Base-by-base conservation (phyloP, 2,797 vertebrate species). In the Leptoclinus maculatus region DNA sequence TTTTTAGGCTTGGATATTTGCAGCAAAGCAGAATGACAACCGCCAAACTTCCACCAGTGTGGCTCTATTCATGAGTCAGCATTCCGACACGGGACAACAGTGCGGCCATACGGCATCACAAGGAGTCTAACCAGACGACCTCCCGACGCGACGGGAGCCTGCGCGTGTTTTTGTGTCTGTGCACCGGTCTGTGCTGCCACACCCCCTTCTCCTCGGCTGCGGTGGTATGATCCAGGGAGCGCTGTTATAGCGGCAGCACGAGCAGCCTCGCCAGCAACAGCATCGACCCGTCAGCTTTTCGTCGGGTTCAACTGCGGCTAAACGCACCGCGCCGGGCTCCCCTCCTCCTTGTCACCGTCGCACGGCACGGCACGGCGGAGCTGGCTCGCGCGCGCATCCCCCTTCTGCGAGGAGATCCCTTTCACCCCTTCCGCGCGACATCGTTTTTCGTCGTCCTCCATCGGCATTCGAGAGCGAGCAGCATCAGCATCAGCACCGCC, bases 191-290 rank as follows among this genome's bases (percentile, higher is more conserved):
- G 85, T 88, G 51, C 51, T 27, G 91, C 94, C 94, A 93, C 94
- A 93, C 93, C 93, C 94, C 95, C 95, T 92, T 76, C 89, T 89
- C 87, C 76, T 82, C 84, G 80, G 90, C 80, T 16, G 82, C 87
- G 92, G 91, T 96, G 95, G 95, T 96, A 95, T 74, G 90, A 92
- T 95, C 95, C 94, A 62, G 79, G 83, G 92, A 93, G 45, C 84
- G 90, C 93, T 92, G 94, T 93, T 95, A 92, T 91, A 94, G 93
- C 92, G 93, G 91, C 91, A 90, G 88, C 86, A 89, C 32, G 32
- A 32, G 32, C 32, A 92, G 92, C 81, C 85, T 89, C 90, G 74
- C 67, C 92, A 89, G 88, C 91, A 78, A 76, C 89, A 93, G 88
- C 91, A 86, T 70, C 92, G 67, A 16, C 54, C 87, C 81, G 71